These are phyloP conservation scores for Acipenser ruthenus DNA, from an alignment of 2,797 vertebrate genomes.

Conservation along the genomic window DNA sequence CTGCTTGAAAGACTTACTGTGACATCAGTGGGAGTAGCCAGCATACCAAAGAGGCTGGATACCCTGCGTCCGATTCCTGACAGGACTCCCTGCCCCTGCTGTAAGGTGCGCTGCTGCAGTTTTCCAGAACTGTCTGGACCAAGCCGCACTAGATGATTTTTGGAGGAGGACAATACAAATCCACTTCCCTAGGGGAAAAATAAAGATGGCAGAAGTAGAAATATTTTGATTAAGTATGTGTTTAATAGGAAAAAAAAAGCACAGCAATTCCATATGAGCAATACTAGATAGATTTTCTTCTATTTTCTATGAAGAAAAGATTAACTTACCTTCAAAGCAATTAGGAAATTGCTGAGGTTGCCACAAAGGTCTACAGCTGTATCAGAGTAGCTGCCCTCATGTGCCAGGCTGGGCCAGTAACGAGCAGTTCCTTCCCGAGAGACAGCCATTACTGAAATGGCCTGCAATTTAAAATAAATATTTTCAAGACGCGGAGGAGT, in stretches of 20 bases:
- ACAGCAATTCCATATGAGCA: neutral
- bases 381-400: conserved; percentile 75
- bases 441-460: conserved; percentile 74
- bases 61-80: conserved; percentile 86
- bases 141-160: conserved; percentile 66
- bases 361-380: conserved; percentile 64
- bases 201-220: neutral
- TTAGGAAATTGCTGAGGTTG: conserved; percentile 68
- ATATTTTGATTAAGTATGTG: neutral
- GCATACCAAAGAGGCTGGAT: conserved; percentile 87
- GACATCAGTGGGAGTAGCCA: conserved; percentile 68
- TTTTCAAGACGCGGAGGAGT: too few relatives aligned
- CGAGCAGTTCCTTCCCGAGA: conserved; percentile 72
- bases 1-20: conserved; percentile 53
- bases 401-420: conserved; percentile 77
- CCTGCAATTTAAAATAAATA: conserved; percentile 43
- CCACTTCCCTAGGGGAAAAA: conserved; percentile 64
- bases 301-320: neutral
- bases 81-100: conserved; percentile 83
- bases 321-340: conserved; percentile 68
- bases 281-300: neutral
- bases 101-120: conserved; percentile 67
- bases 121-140: conserved; percentile 64
- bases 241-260: neutral
- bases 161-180: conserved; percentile 76